Conservation (phyloP, 2,113 vertebrate species). For the Oriolus oriolus region DNA sequence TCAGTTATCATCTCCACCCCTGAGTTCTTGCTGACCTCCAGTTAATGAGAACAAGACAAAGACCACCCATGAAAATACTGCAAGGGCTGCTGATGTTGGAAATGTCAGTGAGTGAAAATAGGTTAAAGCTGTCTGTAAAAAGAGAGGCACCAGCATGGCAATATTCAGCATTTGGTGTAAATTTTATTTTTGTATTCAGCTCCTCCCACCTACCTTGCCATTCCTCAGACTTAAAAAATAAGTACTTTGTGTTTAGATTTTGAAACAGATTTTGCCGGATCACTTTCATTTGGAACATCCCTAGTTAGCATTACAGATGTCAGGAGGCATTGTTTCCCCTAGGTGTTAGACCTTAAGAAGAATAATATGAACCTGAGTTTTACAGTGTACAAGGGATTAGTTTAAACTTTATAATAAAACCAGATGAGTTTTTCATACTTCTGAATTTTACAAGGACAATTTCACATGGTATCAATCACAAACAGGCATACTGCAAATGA, state of each 20-base stretch:
- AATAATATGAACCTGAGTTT: neutral
- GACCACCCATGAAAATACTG: neutral
- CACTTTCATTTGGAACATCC: neutral
- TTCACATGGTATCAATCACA: neutral
- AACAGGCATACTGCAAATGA: neutral
- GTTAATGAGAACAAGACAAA: conserved; percentile 12
- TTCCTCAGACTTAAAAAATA: neutral
- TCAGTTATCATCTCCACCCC: neutral
- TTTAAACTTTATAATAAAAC: neutral
- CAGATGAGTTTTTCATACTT: neutral
- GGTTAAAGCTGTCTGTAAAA: neutral
- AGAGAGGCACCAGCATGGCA: neutral
- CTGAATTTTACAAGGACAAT: neutral
- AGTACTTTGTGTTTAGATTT: neutral
- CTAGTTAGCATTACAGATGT: rapidly evolving
- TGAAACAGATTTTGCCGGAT: neutral
- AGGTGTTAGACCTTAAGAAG: neutral
- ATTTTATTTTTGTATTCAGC: neutral
- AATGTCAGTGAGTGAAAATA: neutral
- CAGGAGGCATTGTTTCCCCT: neutral
- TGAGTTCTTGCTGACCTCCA: neutral
- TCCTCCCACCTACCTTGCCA: neutral
- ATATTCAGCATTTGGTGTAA: neutral
- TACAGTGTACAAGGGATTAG: neutral
- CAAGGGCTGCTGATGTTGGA: neutral